phyloP scores from a whole-genome alignment of 2,888 invertebrate genomes.

The Sacculina carcini region DNA sequence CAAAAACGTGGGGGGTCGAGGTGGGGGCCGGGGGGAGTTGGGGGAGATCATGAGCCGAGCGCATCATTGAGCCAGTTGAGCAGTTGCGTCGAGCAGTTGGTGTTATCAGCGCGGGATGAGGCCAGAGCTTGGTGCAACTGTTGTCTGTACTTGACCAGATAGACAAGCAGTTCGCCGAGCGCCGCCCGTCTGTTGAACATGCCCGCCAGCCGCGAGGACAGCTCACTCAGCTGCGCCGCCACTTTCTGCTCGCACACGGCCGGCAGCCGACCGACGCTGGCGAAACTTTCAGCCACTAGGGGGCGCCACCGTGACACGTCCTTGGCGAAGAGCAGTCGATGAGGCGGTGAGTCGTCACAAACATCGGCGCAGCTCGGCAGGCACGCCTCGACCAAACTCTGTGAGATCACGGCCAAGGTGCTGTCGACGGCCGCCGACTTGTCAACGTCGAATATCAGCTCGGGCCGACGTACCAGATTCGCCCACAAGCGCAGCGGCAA shows the following conservation, averaged over 20 bases:
- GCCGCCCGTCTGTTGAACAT: constrained; percentile 87
- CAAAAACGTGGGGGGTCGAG: no score
- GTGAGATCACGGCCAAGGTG: constrained; percentile 76
- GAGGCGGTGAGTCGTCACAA: constrained; percentile 86
- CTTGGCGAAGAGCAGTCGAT: constrained; percentile 83
- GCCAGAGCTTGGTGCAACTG: constrained; percentile 32
- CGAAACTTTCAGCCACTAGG: constrained; percentile 72
- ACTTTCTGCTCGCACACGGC: constrained; percentile 81
- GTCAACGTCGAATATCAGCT: constrained; percentile 86
- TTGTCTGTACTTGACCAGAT: constrained; percentile 85
- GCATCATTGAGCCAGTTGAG: no score
- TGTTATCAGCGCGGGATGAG: no score
- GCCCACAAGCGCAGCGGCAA: constrained; percentile 88
- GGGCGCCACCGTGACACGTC: constrained; percentile 78
- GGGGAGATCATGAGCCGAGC: no score
- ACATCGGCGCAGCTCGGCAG: constrained; percentile 47
- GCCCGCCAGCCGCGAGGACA: constrained; percentile 63
- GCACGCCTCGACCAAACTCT: constrained; percentile 89
- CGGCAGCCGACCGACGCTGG: constrained; percentile 56
- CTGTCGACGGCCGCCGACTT: constrained; percentile 83
- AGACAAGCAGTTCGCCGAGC: constrained; percentile 85
- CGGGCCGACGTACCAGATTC: constrained; percentile 86
- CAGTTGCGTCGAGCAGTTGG: no score
- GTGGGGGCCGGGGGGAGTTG: no score
- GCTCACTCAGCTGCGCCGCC: constrained; percentile 74